These are phyloP conservation scores for Phoebastria nigripes DNA, from an alignment of 2,797 vertebrate species.

Conservation along the genomic window DNA sequence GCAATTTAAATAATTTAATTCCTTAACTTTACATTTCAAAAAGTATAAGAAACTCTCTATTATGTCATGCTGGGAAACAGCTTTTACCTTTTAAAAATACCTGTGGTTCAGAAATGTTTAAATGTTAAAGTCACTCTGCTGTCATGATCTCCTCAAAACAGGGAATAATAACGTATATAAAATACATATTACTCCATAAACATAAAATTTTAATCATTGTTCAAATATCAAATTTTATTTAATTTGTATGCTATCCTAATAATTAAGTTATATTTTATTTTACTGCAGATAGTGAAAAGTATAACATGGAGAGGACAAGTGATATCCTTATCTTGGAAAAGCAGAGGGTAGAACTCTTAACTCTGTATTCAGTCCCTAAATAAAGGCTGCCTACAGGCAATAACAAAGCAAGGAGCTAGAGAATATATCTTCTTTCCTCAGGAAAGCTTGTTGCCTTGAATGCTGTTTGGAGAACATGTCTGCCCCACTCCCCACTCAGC, in stretches of 20 bases:
- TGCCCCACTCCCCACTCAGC: fast-evolving
- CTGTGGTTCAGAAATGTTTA: not conserved
- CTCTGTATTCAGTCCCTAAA: not conserved
- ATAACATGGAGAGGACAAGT: not conserved
- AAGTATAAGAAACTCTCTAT: not conserved
- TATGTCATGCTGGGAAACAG: not conserved
- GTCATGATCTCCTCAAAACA: not conserved
- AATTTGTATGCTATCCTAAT: not conserved
- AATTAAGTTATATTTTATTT: not conserved
- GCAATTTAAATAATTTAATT: conserved; percentile 51
- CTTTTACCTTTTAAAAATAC: not conserved
- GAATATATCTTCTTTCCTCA: not conserved
- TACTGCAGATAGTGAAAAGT: not conserved
- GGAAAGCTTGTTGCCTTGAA: not conserved
- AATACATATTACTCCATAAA: not conserved
- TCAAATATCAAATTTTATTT: not conserved
- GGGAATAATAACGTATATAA: not conserved
- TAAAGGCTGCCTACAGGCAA: not conserved
- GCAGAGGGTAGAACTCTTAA: not conserved
- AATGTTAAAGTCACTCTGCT: not conserved
- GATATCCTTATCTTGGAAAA: not conserved
- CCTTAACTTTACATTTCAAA: not conserved
- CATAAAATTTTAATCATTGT: not conserved
- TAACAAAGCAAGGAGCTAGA: not conserved
- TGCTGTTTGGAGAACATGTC: not conserved